Base-by-base conservation (phyloP, 2,888 invertebrate genomes). In the Leptinotarsa tumamoca region DNA sequence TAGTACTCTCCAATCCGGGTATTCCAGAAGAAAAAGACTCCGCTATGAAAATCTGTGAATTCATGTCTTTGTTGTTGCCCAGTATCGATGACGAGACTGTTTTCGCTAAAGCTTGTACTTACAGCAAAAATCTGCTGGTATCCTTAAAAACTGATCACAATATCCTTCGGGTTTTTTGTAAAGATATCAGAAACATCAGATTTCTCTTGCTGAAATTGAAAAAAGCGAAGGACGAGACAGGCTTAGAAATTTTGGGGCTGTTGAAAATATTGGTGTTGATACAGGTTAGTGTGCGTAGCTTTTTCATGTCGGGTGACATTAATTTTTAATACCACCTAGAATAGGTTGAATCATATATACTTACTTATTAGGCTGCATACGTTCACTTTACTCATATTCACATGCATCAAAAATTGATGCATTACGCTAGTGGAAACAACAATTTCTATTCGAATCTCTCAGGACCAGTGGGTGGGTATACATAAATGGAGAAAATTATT, bases 251-350 rank as follows among this genome's bases (percentile, higher is more conserved):
- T 15, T 67, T 80, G 49, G 75, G 75, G n/a, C 66, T 81, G 14
- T 51, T 81, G 43, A 80, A 75, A 66, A 71, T 76, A 43, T 66
- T 81, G 58, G 67, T 78, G 1, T 70, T 80, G 23, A 70, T 81
- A 1, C 81, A 81, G 79, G 81, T 81, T 66, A 67, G 54, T 71
- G 58, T 52, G 1, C 5, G 0, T 17, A 52, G 17, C 51, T 3
- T 17, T 52, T 17, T 17, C 17, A 52, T 17, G 33, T 33, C 33
- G 4, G 33, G 2, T 27, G 7, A 7, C 10, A 33, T 33, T 10
- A 33, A 33, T 7, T 33, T 33, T 7, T 2, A 33, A 33, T 33
- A 2, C 2, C 33, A 7, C 33, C 5, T 27, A 4, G 27, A 27
- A 27, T 27, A 27, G 27, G 27, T 27, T 27, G 27, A 27, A 27